These are phyloP conservation scores for Hyalella azteca DNA, from an alignment of 2,888 invertebrate genomes.

Conservation along the genomic window DNA sequence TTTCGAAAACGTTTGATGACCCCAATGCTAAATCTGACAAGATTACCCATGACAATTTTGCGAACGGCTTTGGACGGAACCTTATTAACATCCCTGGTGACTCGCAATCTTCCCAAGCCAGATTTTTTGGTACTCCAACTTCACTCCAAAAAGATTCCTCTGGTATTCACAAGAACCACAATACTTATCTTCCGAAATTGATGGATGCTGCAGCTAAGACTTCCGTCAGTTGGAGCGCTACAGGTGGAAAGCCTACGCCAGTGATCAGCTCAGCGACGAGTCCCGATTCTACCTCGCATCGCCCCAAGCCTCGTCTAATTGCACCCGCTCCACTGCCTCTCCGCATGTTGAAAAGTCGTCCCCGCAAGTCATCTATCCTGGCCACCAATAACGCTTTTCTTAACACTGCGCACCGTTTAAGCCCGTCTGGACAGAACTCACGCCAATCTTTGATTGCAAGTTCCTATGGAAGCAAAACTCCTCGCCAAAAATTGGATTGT, in stretches of 20 bases:
- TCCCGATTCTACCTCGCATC: conserved; percentile 15
- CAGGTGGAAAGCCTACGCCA: background rate
- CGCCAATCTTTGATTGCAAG: background rate
- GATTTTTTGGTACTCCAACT: background rate
- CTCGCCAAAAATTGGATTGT: background rate
- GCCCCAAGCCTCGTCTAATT: background rate
- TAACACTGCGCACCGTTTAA: background rate
- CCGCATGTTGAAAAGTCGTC: background rate
- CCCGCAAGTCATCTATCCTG: background rate
- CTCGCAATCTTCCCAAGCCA: background rate
- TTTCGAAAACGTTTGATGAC: background rate
- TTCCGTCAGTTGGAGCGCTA: background rate
- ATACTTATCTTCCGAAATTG: background rate
- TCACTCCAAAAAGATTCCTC: background rate
- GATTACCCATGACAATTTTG: too few species aligned
- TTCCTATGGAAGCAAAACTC: background rate
- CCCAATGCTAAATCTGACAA: too few species aligned
- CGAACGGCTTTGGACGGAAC: too few species aligned
- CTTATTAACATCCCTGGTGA: background rate
- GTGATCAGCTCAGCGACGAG: background rate
- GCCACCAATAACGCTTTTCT: background rate
- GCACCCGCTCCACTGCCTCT: background rate
- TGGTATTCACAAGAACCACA: background rate
- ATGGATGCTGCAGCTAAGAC: background rate
- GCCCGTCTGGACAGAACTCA: background rate